These are phyloP conservation scores for Cataglyphis cursor DNA, from an alignment of 2,888 invertebrate genomes.

Conservation along the genomic window DNA sequence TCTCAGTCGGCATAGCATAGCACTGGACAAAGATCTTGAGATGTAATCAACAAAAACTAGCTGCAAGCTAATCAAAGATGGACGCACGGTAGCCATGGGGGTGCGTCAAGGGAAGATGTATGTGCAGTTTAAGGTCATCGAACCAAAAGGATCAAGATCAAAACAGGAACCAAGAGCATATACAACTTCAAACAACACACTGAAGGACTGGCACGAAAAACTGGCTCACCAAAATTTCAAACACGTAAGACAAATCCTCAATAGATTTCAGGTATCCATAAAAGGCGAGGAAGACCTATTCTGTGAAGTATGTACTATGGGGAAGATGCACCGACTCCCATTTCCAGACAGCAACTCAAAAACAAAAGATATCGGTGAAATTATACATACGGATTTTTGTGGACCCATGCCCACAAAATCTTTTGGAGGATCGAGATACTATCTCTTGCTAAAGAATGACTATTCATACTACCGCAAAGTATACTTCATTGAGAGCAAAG, in stretches of 20 bases:
- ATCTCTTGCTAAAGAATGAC: not conserved
- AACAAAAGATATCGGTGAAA: not conserved
- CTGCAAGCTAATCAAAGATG: constrained; percentile 49
- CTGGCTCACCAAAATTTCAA: constrained; percentile 61
- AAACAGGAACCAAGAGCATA: not conserved
- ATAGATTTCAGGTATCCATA: not conserved
- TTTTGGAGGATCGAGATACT: not conserved
- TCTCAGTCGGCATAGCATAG: not conserved
- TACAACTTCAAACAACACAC: not conserved
- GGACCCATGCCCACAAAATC: not conserved
- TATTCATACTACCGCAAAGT: not conserved
- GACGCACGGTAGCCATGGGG: constrained; percentile 48
- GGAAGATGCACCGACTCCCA: not conserved
- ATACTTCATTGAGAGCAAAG: not conserved
- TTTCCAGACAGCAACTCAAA: not conserved
- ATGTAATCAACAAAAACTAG: constrained; percentile 50
- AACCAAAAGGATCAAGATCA: not conserved
- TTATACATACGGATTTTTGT: not conserved
- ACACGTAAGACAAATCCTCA: constrained; percentile 51
- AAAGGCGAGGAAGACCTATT: not conserved
- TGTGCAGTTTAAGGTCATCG: constrained; percentile 41
- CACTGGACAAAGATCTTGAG: constrained; percentile 60
- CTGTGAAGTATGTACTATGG: not conserved
- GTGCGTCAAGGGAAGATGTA: constrained; percentile 55
- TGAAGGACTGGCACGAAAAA: constrained; percentile 58